A percentile compares a stretch with the other conserved stretches of the same genome.
Evolutionary conservation across 2,797 vertebrate genomes (phyloP).

Genomic region (Sebastes matsubarae): DNA sequence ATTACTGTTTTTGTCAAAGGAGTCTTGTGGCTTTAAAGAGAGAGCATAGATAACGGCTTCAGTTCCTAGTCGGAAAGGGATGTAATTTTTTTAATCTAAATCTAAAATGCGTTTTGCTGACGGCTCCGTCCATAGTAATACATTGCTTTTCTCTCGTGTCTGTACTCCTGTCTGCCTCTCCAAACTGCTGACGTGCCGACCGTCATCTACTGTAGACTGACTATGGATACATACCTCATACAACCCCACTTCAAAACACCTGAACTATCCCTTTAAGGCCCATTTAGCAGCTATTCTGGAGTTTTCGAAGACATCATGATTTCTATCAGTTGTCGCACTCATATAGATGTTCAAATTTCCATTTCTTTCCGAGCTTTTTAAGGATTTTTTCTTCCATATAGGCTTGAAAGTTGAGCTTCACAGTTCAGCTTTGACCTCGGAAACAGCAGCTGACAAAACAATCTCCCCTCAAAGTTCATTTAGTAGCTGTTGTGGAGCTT

Average conservation of each 20-base stretch:
- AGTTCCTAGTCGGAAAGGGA: no score
- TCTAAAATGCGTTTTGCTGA: no score
- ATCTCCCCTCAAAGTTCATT: neutral
- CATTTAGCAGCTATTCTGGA: neutral
- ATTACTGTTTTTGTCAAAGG: neutral
- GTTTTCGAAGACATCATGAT: neutral
- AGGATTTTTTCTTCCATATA: neutral
- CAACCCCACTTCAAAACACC: neutral
- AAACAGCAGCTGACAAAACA: slow-evolving; percentile 1
- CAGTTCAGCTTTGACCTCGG: neutral
- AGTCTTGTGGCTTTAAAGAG: neutral
- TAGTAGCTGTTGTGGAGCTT: neutral
- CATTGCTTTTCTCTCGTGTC: neutral
- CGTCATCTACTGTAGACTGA: neutral
- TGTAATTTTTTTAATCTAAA: no score
- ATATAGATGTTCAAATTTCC: neutral
- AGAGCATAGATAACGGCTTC: neutral
- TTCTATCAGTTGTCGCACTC: neutral
- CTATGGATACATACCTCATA: neutral
- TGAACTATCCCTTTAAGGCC: neutral
- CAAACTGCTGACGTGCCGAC: neutral
- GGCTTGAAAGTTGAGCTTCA: neutral
- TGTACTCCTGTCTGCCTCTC: neutral
- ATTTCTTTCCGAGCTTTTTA: neutral
- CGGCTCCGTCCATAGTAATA: neutral